Conservation (phyloP, 2,888 invertebrate species). For the Stenolophus ochropezus region DNA sequence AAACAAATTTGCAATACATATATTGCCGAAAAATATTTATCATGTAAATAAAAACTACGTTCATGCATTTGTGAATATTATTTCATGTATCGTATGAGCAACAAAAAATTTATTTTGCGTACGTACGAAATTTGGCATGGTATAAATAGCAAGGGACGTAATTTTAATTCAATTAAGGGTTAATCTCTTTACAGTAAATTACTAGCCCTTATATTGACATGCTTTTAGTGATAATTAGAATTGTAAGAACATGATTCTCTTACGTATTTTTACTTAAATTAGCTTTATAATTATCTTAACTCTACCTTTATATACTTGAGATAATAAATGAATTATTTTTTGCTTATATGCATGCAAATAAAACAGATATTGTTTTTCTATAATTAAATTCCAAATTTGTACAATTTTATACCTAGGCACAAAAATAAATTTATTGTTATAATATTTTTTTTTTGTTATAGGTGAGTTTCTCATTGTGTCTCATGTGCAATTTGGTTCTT, state of each 20-base stretch:
- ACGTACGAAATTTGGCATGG: neutral
- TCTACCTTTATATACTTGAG: too few species aligned
- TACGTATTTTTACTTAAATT: too few species aligned
- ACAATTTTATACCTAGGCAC: too few species aligned
- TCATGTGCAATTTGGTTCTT: neutral
- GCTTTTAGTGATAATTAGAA: neutral
- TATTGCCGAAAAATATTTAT: too few species aligned
- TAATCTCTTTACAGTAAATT: neutral
- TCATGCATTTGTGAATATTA: neutral
- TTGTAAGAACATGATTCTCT: too few species aligned
- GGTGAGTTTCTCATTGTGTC: neutral
- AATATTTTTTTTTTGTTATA: neutral
- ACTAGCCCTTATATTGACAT: neutral
- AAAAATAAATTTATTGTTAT: neutral
- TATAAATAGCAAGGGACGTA: neutral
- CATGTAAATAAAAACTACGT: neutral
- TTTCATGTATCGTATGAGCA: neutral
- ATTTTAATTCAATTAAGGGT: neutral
- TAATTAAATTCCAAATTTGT: too few species aligned
- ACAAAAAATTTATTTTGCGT: neutral
- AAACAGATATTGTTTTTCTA: too few species aligned
- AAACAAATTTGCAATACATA: too few species aligned
- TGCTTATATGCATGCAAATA: too few species aligned
- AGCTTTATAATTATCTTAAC: too few species aligned
- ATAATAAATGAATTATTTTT: too few species aligned